Evolutionary conservation across 2,113 vertebrate species (phyloP).

Genomic region (Syrmaticus mikado): DNA sequence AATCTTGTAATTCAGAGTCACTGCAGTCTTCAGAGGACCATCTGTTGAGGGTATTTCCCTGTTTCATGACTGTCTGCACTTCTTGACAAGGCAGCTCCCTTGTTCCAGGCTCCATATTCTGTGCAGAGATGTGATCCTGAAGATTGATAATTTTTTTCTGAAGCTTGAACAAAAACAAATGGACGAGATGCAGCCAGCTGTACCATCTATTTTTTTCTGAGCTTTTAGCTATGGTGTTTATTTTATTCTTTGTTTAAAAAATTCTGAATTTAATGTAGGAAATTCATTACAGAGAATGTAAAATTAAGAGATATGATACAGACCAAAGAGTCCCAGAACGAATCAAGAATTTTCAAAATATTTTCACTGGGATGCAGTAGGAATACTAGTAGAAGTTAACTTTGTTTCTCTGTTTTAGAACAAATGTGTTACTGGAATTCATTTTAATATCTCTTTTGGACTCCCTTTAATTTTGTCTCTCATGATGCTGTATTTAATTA

Average conservation of each 20-base stretch:
- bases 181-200: neutral
- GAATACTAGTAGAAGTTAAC: neutral
- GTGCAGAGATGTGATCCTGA: neutral
- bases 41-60: neutral
- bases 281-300: neutral
- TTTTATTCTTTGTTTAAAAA: neutral
- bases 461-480: neutral
- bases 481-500: neutral
- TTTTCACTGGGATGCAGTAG: neutral
- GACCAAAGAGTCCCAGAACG: neutral
- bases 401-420: neutral
- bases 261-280: neutral
- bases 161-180: neutral
- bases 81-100: neutral
- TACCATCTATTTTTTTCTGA: neutral
- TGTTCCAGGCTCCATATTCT: neutral
- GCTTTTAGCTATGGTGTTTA: neutral
- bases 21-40: neutral
- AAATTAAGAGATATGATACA: neutral
- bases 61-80: neutral
- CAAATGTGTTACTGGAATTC: neutral
- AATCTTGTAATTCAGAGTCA: neutral
- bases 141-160: neutral
- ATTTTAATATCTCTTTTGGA: neutral
- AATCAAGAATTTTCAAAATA: neutral